These are phyloP conservation scores for Apistogramma diplotaenia DNA, from an alignment of 2,113 vertebrate genomes.

Conservation along the genomic window DNA sequence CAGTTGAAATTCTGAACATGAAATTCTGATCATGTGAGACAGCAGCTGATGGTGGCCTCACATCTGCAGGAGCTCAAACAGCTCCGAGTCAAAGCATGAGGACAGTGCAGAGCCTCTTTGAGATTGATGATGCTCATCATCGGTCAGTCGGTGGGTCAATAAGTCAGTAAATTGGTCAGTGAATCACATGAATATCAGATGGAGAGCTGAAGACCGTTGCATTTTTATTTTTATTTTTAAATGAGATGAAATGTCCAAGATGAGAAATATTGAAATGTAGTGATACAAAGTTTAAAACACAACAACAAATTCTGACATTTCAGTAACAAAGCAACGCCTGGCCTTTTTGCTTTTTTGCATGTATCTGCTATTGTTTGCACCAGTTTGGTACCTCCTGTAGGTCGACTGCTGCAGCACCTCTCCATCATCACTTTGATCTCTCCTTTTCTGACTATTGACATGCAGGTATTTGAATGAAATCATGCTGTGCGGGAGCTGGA, in stretches of 20 bases:
- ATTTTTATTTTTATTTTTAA: background rate
- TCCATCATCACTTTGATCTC: background rate
- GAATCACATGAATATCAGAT: background rate
- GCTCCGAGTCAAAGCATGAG: background rate
- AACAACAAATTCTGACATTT: background rate
- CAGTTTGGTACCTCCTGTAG: background rate
- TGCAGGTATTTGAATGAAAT: constrained; percentile 35
- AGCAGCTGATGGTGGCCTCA: background rate
- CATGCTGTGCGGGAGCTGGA: constrained; percentile 8
- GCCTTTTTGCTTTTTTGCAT: background rate
- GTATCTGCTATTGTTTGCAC: background rate
- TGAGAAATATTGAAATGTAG: background rate
- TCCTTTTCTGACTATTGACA: constrained; percentile 8
- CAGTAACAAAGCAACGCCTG: background rate
- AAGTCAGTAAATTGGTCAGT: background rate
- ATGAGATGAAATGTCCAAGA: background rate
- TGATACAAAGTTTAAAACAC: background rate
- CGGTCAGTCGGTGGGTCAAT: background rate
- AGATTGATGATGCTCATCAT: constrained; percentile 19
- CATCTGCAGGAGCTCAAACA: background rate
- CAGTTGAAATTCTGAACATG: background rate
- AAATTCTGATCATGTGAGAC: background rate
- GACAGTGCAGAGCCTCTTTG: background rate
- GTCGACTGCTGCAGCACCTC: background rate
- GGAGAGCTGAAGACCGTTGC: background rate